Conservation (phyloP, 2,888 invertebrate species). For the Tachystola acroxantha region DNA sequence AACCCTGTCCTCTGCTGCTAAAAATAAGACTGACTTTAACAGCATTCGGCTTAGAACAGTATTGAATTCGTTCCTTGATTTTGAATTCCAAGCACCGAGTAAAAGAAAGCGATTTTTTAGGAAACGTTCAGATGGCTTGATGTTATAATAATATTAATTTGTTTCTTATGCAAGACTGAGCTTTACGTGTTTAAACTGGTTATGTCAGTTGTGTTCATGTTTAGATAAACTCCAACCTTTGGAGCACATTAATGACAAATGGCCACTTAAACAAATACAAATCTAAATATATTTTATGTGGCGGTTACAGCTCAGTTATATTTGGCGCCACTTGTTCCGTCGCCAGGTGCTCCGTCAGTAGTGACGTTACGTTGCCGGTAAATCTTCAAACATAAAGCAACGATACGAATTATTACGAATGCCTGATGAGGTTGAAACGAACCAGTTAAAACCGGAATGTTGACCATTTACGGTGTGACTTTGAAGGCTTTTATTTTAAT, state of each 20-base stretch:
- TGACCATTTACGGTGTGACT: no score
- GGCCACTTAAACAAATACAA: slow-evolving; percentile 21
- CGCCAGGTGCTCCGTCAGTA: slow-evolving; percentile 42
- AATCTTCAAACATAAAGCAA: neutral
- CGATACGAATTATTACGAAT: no score
- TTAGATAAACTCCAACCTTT: neutral
- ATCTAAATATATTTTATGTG: slow-evolving; percentile 19
- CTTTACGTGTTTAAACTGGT: neutral
- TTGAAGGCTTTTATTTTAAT: no score
- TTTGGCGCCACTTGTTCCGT: slow-evolving; percentile 39
- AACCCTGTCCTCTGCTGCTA: slow-evolving; percentile 27
- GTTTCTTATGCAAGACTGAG: slow-evolving; percentile 42
- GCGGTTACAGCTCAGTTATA: slow-evolving; percentile 30
- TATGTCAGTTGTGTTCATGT: neutral
- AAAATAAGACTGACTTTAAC: slow-evolving; percentile 21
- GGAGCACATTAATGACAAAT: slow-evolving; percentile 16
- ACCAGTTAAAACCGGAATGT: no score
- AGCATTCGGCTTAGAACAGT: slow-evolving; percentile 13
- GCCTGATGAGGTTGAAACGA: neutral
- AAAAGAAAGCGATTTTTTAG: slow-evolving; percentile 72
- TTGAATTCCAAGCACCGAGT: slow-evolving; percentile 66
- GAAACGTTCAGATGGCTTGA: slow-evolving; percentile 54
- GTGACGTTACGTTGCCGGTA: slow-evolving; percentile 25
- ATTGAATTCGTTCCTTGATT: slow-evolving; percentile 63
- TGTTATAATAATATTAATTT: slow-evolving; percentile 41